Evolutionary conservation across 2,113 vertebrate species (phyloP), one percentile per base, ranked within the genome.

Genomic region (Apteryx owenii): DNA sequence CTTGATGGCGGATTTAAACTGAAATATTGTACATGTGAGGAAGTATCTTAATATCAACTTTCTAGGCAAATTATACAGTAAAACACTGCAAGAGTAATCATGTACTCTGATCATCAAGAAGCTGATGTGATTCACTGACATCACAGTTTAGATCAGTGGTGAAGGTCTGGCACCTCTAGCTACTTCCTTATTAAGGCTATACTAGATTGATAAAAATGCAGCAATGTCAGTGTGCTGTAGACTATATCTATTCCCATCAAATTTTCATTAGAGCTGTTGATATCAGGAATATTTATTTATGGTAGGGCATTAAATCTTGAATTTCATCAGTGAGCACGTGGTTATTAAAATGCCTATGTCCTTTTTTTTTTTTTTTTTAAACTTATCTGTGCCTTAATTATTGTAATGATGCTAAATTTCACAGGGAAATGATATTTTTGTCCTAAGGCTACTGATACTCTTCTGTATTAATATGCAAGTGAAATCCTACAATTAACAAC

Each of bases 111-210:
- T n/a, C 12, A 7, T 50, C 21, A 98, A 97, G 97, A 97, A 97
- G 98, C 97, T 97, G 96, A 98, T 94, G 83, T 97, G 96, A 95
- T 98, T 98, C 96, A 98, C 98, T 26, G 40, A 98, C 97, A 98
- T 98, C 97, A 97, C 93, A 94, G 69, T 98, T 98, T 97, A 97
- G 96, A 58, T 40, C 3, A 98, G 95, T 95, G 96, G 44, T 96
- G 97, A 72, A 89, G 93, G 94, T 97, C 95, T 97, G 98, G 88
- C 96, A 96, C 94, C 95, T 70, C 77, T 97, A 97, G 82, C 94
- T 97, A 98, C 96, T 98, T 97, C 98, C 96, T 94, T 97, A 98
- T 98, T 98, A 98, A 99, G 98, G 26, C 26, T 98, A 98, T 98
- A 98, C 93, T 89, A 98, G 98, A 98, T 97, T 98, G 98, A 98